Evolutionary conservation across 2,113 vertebrate species (phyloP).

Genomic region (Lophochroa leadbeateri): DNA sequence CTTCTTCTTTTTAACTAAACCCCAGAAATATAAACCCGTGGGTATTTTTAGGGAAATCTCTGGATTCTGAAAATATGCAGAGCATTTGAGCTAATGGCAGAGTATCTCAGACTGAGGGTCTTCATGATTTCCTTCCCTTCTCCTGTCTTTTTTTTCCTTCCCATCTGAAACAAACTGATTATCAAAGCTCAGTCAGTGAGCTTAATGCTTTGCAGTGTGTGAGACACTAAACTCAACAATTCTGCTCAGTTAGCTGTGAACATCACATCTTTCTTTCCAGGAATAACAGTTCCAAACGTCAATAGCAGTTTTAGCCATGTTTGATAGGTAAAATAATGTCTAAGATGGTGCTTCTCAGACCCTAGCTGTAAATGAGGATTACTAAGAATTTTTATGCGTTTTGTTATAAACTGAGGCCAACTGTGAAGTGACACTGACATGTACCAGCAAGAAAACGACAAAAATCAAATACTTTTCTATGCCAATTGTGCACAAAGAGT

Average conservation of each 20-base stretch:
- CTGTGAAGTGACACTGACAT: conserved; percentile 66
- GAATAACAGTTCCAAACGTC: conserved; percentile 49
- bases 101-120: not conserved
- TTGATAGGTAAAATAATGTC: conserved; percentile 60
- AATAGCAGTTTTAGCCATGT: conserved; percentile 58
- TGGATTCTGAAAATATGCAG: conserved; percentile 23
- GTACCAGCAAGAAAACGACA: conserved; percentile 7
- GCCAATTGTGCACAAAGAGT: conserved; percentile 68
- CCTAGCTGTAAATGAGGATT: conserved; percentile 63
- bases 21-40: not conserved
- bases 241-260: conserved; percentile 19
- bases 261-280: conserved; percentile 35
- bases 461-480: conserved; percentile 61
- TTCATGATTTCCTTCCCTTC: not conserved
- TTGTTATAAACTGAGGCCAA: conserved; percentile 51
- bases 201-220: not conserved
- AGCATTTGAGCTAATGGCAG: not conserved
- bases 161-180: conserved; percentile 47
- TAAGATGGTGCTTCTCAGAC: conserved; percentile 46
- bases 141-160: not conserved
- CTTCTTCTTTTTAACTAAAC: not conserved
- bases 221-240: conserved; percentile 4
- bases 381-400: conserved; percentile 58
- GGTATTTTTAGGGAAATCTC: not conserved
- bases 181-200: not conserved